Evolutionary conservation across 2,113 vertebrate species (phyloP), one percentile per base, ranked within the genome.

Genomic region (Pachypanchax playfairii): DNA sequence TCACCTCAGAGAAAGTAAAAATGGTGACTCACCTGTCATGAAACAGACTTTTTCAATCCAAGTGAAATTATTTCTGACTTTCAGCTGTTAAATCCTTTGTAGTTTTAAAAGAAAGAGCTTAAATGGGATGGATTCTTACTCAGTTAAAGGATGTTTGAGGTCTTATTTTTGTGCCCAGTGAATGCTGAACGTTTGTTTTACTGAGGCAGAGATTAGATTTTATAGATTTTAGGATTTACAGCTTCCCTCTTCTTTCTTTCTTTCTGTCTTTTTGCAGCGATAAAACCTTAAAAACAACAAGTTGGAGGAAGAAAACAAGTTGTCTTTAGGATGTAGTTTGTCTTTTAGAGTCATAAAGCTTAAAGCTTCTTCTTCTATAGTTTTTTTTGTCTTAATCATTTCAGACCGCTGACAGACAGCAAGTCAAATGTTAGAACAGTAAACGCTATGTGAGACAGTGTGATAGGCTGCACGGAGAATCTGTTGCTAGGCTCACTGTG

Each of bases 401-500:
- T 68, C 51, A 42, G 58, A 28, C 56, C 20, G 10, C 50, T 57
- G 75, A 76, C 64, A 75, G 73, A 80, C 76, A 65, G 35, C 63
- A 52, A 78, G 74, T 73, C 79, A 70, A 72, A 75, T 60, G 83
- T 78, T 71, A 52, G 60, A 77, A 18, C n/a, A 61, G 74, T n/a
- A n/a, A n/a, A n/a, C n/a, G n/a, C 2, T 41, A 55, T 44, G 72
- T 18, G 24, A 49, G 75, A 66, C 73, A 41, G 62, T 51, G 80
- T 80, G 83, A 88, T 84, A 75, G 84, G 84, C 80, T 85, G 77
- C 71, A 21, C 75, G 14, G 51, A 79, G 73, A 85, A 83, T 86
- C 82, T 90, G 89, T 90, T 92, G 89, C 90, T 89, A 91, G 87
- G 89, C 83, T 87, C 87, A 73, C 67, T 77, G 82, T 72, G 83